Percentiles rank a stretch among this genome's conserved stretches.
phyloP scores from a whole-genome alignment of 1,140 invertebrate genomes.

The Triops cancriformis region DNA sequence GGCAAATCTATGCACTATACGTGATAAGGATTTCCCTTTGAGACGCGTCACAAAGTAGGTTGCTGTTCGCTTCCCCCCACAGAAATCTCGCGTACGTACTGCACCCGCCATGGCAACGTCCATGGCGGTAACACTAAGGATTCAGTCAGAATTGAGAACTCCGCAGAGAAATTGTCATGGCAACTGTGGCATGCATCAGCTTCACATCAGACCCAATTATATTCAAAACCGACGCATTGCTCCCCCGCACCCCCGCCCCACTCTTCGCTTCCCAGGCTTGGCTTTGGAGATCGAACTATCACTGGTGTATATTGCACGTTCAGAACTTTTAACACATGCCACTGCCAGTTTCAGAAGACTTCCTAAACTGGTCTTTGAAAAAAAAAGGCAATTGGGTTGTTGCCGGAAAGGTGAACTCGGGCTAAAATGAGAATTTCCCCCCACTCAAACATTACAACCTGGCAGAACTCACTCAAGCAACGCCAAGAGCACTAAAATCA shows the following conservation, averaged over 20 bases:
- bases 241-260: background rate
- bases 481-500: too few relatives aligned
- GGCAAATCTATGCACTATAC: conserved; percentile 3
- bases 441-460: background rate
- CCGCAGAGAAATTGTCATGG: background rate
- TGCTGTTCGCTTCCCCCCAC: background rate
- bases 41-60: background rate
- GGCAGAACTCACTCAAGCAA: too few relatives aligned
- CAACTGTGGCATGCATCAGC: conserved; percentile 12
- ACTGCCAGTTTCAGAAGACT: background rate
- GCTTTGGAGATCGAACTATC: background rate
- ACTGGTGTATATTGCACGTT: background rate
- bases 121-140: background rate
- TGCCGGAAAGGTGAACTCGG: background rate
- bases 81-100: background rate
- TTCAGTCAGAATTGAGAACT: background rate
- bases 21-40: conserved; percentile 13
- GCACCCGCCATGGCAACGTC: conserved; percentile 2
- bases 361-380: background rate
- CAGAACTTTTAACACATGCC: background rate
- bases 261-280: background rate
- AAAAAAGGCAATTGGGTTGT: background rate
- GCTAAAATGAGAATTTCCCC: background rate
- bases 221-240: conserved; percentile 1
- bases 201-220: conserved; percentile 6